Percentiles rank a stretch among this genome's conserved stretches.
Conservation (phyloP, 2,888 invertebrate genomes). For the Quadriops clusia region DNA sequence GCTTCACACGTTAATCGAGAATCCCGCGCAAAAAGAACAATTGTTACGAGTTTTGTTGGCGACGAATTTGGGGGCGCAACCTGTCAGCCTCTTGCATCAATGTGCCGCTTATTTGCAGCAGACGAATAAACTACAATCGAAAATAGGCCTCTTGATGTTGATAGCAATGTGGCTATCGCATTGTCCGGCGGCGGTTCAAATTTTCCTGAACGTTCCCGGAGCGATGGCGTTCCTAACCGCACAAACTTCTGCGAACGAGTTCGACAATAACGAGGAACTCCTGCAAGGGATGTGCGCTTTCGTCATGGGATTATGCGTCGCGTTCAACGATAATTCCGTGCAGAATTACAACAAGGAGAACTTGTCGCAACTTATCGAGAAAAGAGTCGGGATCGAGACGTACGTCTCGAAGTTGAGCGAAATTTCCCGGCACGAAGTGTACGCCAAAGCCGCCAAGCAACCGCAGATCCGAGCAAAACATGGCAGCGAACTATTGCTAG, state of each 20-base stretch:
- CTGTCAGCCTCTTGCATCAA: slow-evolving; percentile 83
- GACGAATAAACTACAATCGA: slow-evolving; percentile 66
- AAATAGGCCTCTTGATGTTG: slow-evolving; percentile 84
- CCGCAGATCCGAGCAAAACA: slow-evolving; percentile 75
- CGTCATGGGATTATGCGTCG: slow-evolving; percentile 82
- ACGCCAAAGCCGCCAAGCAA: slow-evolving; percentile 84
- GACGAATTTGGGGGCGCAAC: slow-evolving; percentile 68
- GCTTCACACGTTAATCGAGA: slow-evolving; percentile 81
- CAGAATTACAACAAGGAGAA: slow-evolving; percentile 64
- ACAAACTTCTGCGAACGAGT: slow-evolving; percentile 69
- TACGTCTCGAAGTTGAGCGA: slow-evolving; percentile 77
- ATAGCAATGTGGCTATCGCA: slow-evolving; percentile 79
- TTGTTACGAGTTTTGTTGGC: slow-evolving; percentile 83
- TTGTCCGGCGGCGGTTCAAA: slow-evolving; percentile 71
- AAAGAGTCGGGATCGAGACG: slow-evolving; percentile 81
- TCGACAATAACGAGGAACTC: slow-evolving; percentile 82
- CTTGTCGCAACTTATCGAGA: slow-evolving; percentile 71
- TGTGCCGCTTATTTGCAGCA: slow-evolving; percentile 76
- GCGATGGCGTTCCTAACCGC: slow-evolving; percentile 78
- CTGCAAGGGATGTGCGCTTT: slow-evolving; percentile 65
- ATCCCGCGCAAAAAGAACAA: slow-evolving; percentile 77
- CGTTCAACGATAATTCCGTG: slow-evolving; percentile 76
- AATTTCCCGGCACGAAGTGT: slow-evolving; percentile 80
- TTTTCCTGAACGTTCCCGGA: slow-evolving; percentile 60
- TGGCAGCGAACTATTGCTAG: slow-evolving; percentile 71